Conservation (phyloP, 2,113 vertebrate genomes). For the Catharus fuscescens region DNA sequence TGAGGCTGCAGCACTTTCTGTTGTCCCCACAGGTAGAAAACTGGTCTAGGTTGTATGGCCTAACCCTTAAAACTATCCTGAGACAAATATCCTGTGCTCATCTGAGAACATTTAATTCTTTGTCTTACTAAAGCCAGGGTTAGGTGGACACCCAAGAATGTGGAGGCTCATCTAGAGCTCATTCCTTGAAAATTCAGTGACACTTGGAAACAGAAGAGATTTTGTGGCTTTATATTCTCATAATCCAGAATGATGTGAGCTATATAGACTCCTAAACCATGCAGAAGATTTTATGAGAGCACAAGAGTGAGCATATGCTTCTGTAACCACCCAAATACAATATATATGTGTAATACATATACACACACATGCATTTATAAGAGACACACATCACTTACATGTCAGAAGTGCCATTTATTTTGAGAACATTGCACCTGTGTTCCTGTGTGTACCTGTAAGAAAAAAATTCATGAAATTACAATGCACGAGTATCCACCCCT, state of each 20-base stretch:
- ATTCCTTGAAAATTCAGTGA: background rate
- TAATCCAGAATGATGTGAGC: slow-evolving; percentile 16
- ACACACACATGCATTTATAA: background rate
- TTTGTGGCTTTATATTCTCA: background rate
- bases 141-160: background rate
- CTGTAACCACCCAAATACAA: background rate
- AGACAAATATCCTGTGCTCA: background rate
- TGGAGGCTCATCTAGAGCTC: background rate
- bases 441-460: background rate
- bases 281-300: slow-evolving; percentile 29
- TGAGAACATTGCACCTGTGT: background rate
- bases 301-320: background rate
- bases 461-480: background rate
- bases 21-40: background rate
- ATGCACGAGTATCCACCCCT: rapidly evolving
- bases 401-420: background rate
- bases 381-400: background rate
- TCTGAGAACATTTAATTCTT: background rate
- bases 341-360: background rate
- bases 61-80: background rate
- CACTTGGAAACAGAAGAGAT: background rate
- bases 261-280: background rate
- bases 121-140: background rate
- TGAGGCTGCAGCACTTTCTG: background rate
- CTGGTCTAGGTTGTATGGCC: background rate